Evolutionary conservation across 2,797 vertebrate genomes (phyloP), one percentile per base, ranked within the genome.

Genomic region (Darevskia nairensis): DNA sequence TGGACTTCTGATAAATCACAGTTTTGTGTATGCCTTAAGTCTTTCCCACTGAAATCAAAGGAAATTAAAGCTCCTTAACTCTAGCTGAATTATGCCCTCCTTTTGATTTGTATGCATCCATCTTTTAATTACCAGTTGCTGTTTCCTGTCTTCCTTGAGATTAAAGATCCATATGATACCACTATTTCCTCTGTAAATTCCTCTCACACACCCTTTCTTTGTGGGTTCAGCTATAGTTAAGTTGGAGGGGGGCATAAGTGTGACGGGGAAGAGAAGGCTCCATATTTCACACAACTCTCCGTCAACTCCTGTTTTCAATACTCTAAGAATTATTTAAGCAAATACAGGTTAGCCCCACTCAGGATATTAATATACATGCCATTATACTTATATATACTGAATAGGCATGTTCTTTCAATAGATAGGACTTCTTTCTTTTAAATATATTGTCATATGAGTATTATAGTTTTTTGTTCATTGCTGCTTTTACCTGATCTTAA

Each of bases 161-260:
- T 82, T 75, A 82, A 87, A 87, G 55, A 75, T 55, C 29, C 79
- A 82, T 87, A 17, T 46, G 61, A 86, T 69, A 71, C 9, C 55
- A 81, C 61, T 87, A 81, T 8, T 75, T 87, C 50, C 27, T 82
- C 79, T 81, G 13, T 50, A 71, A 46, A 50, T 55, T 50, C 5
- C 2, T 77, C 25, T 6, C 44, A 23, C 25, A 72, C 32, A 35
- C 32, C 6, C 46, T 7, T 35, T 15, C 61, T 41, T 35, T 74
- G 39, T 35, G 39, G 11, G 9, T 29, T 66, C 55, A 85, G 6
- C 29, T 77, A 29, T 61, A 25, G 71, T 19, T 69, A 50, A 32
- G 39, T 17, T 78, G 61, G 79, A 59, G 46, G 9, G 11, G 8
- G 13, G 2, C 32, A 41, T 27, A 61, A 77, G 46, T 78, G 10